phyloP scores from a whole-genome alignment of 2,797 vertebrate species.

The Chelonia mydas region DNA sequence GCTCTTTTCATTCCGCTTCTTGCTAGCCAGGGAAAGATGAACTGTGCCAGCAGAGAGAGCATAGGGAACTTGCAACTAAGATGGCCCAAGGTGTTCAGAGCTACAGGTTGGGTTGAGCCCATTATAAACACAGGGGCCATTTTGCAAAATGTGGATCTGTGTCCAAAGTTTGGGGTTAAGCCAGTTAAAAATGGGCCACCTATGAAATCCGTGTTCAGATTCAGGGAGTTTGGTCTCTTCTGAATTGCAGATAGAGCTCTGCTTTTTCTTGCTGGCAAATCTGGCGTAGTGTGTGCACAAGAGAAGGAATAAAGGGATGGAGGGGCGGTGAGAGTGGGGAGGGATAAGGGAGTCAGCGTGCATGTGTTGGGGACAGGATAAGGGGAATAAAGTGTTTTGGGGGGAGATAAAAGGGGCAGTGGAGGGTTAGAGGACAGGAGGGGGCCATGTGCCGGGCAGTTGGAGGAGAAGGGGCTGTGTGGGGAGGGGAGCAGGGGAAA shows the following conservation, averaged over 20 bases:
- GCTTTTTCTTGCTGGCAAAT: accelerated
- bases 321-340: accelerated
- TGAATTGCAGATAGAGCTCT: accelerated
- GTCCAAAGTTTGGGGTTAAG: accelerated
- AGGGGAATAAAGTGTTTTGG: accelerated
- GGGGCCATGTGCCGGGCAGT: background rate
- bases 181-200: accelerated
- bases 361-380: accelerated
- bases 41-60: background rate
- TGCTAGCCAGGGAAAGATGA: accelerated
- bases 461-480: background rate
- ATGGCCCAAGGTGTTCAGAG: background rate
- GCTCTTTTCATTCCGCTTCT: background rate
- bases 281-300: background rate
- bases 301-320: background rate
- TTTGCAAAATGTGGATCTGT: background rate
- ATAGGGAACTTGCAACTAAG: background rate
- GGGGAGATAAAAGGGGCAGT: background rate
- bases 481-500: background rate
- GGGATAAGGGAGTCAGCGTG: background rate
- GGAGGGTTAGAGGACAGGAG: background rate
- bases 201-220: accelerated
- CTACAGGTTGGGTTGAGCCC: accelerated
- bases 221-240: background rate
- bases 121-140: accelerated